Evolutionary conservation across 2,797 vertebrate genomes (phyloP), one percentile per base, ranked within the genome.

Genomic region (Carapus acus): DNA sequence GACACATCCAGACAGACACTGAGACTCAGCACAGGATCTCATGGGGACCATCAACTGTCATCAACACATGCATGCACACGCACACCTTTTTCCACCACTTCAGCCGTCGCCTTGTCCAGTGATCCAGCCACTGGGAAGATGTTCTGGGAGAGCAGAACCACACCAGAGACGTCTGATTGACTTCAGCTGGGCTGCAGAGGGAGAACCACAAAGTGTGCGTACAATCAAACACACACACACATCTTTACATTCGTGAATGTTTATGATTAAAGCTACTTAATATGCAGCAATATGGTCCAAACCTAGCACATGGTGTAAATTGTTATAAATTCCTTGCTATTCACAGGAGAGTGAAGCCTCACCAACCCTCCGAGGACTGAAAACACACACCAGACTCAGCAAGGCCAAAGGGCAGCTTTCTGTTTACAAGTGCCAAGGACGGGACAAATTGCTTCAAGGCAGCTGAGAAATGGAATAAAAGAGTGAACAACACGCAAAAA

Each of bases 11-110:
- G 20, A 16, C 3, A 44, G 34, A 44, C 6, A n/a, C 1, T 46
- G 43, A 59, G 7, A 16, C 1, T 6, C 18, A 36, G 5, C n/a
- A n/a, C n/a, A n/a, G n/a, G n/a, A n/a, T n/a, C n/a, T n/a, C 17
- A 45, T 5, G 31, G 6, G 31, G 14, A 3, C n/a, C n/a, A n/a
- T n/a, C n/a, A n/a, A n/a, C n/a, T n/a, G n/a, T n/a, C n/a, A n/a
- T n/a, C n/a, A n/a, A n/a, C 16, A 39, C 37, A 18, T 7, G 38
- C 4, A 3, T 1, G 19, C 8, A 33, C 27, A 38, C 7, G 65
- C 80, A 68, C 82, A 99, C 96, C 88, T 95, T 96, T 81, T 89
- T 90, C 96, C 96, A 99, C 95, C 96, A 99, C 29, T 88, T 90
- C 2, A 99, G 88, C 50, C 96, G 87, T 52, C 94, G 92, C 16